Base-by-base conservation (phyloP, 2,113 vertebrate species). In the Lucifuga dentata region DNA sequence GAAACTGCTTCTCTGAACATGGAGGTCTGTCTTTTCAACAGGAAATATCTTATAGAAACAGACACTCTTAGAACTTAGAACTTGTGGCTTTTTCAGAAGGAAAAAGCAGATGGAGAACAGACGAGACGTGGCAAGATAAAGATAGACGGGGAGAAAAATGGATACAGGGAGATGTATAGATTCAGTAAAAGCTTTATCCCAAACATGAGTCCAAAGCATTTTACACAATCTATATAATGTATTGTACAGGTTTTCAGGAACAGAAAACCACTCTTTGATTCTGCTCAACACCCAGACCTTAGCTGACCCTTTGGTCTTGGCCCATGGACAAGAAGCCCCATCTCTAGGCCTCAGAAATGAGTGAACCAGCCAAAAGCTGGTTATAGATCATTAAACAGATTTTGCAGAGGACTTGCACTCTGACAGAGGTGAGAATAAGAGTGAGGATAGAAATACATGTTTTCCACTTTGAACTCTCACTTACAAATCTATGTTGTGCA, bases 381-480 rank as follows among this genome's bases (percentile, higher is more conserved):
- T 29, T 73, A 51, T 62, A 68, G 60, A 84, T 81, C 66, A 78
- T 87, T 83, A 78, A 73, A 83, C 32, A 39, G 52, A 68, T 78
- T 88, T 79, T 61, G 50, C 68, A 75, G 78, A 83, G 59, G 46
- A 75, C 58, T 29, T 39, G 45, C 65, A 56, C 66, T n/a, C 56
- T 75, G 55, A 73, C 61, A 67, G 59, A 72, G 38, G 26, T 70
- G 43, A 69, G 44, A 24, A 46, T 46, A 39, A 69, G 55, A 76
- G 39, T 56, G 59, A 58, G 71, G 74, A 62, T 50, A 67, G 76
- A 86, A 72, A 50, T n/a, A 60, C 78, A 48, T 61, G 66, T 59
- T 76, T 73, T 75, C 64, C 53, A 17, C 74, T 91, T 88, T 90
- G 81, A 89, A 87, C 78, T 81, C 9, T 41, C 26, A 81, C 58